These are phyloP conservation scores for Chaetops frenatus DNA, from an alignment of 2,113 vertebrate species.

Conservation along the genomic window DNA sequence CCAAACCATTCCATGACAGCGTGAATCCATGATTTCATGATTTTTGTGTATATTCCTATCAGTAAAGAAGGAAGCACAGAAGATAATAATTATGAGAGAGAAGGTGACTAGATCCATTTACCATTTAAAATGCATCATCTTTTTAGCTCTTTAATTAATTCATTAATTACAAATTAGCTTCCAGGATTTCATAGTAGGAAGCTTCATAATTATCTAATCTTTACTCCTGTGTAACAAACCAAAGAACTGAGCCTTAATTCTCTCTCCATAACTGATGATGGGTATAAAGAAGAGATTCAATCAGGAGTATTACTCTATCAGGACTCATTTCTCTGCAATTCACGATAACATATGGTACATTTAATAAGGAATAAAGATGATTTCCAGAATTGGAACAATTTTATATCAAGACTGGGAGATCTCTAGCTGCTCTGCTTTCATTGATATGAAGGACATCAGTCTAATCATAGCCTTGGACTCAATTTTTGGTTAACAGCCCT, in stretches of 20 bases:
- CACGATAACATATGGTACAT: neutral
- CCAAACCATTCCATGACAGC: neutral
- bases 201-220: conserved; percentile 6
- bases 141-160: conserved; percentile 15
- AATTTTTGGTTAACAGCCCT: neutral
- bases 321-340: neutral
- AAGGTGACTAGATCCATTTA: neutral
- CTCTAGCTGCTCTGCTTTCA: neutral
- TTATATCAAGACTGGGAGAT: neutral
- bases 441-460: neutral
- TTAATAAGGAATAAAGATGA: neutral
- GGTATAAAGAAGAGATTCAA: neutral
- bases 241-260: neutral
- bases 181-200: neutral
- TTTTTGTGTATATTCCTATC: neutral
- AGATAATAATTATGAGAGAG: neutral
- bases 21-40: neutral
- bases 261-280: neutral
- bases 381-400: neutral
- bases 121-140: neutral
- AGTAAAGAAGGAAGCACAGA: neutral
- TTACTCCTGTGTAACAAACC: neutral
- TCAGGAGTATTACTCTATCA: neutral
- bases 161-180: conserved; percentile 31
- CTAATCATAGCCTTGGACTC: neutral